Base-by-base conservation (phyloP, 2,113 vertebrate species). In the Osmerus eperlanus region DNA sequence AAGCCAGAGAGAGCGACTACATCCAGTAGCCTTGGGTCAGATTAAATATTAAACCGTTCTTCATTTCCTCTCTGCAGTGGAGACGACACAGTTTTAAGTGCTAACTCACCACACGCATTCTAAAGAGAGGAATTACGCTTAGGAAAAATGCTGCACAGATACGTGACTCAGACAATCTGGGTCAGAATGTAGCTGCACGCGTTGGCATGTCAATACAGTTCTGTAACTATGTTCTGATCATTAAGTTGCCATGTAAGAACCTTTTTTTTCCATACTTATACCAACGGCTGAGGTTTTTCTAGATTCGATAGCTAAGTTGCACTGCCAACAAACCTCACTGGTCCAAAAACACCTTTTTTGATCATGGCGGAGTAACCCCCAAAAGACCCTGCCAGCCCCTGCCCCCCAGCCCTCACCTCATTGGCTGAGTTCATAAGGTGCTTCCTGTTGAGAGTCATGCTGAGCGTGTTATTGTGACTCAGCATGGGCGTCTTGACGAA, bases 401-500 rank as follows among this genome's bases (percentile, higher is more conserved):
- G 16, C 59, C 58, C 64, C 56, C 68, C 67, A 66, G 71, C 79
- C 76, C 90, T 93, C 90, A 92, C 90, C 92, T 92, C 91, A 87
- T 77, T 87, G 79, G 74, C 74, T 87, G 92, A 90, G 86, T 90
- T 89, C 87, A 91, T 83, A 83, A 92, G 91, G 85, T 92, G 87
- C 85, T 93, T 92, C 88, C 91, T 89, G 83, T 90, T 92, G 81
- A 93, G 85, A 8, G 91, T 93, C 88, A 90, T 93, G 85, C 90
- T 92, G 78, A 93, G 88, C 14, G 92, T 93, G 89, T 90, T 93
- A 89, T 90, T 91, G 65, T 91, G 90, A 84, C 91, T 92, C 91
- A 93, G 73, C 87, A 92, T 91, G 81, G 94, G 94, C 68, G 94
- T 94, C 86, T 96, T 95, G 88, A 96, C 91, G 90, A 95, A 96